Evolutionary conservation across 2,113 vertebrate species (phyloP).

Genomic region (Gymnobelideus leadbeateri): DNA sequence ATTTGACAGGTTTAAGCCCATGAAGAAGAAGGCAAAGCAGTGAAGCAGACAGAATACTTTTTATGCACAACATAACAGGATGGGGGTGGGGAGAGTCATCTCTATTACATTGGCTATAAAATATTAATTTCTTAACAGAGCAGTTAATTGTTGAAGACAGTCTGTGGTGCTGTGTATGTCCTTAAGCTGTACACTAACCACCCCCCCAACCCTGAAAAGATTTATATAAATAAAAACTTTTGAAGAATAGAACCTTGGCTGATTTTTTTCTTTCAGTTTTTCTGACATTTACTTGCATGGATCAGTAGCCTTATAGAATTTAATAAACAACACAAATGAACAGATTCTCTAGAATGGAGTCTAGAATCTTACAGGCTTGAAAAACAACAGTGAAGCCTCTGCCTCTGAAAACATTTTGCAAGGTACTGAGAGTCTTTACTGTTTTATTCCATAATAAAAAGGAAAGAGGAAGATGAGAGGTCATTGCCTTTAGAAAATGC

Average conservation of each 20-base stretch:
- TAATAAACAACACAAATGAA: slow-evolving; percentile 64
- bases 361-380: slow-evolving; percentile 27
- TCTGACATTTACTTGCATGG: slow-evolving; percentile 53
- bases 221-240: slow-evolving; percentile 24
- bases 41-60: slow-evolving; percentile 82
- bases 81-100: slow-evolving; percentile 43
- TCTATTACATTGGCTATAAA: slow-evolving; percentile 57
- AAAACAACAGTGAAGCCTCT: slow-evolving; percentile 40
- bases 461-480: slow-evolving; percentile 2
- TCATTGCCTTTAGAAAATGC: neutral
- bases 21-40: slow-evolving; percentile 80
- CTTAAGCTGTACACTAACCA: slow-evolving; percentile 45
- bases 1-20: slow-evolving; percentile 88
- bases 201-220: neutral
- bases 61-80: slow-evolving; percentile 75
- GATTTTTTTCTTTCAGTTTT: slow-evolving; percentile 59
- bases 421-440: neutral
- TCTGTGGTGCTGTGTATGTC: slow-evolving; percentile 38
- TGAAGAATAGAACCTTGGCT: neutral
- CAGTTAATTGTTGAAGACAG: slow-evolving; percentile 72
- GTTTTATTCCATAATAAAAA: slow-evolving; percentile 54
- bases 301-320: slow-evolving; percentile 63
- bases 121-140: slow-evolving; percentile 67
- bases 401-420: slow-evolving; percentile 48
- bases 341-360: slow-evolving; percentile 58